phyloP scores from a whole-genome alignment of 2,797 vertebrate genomes.

The Amazona ochrocephala region DNA sequence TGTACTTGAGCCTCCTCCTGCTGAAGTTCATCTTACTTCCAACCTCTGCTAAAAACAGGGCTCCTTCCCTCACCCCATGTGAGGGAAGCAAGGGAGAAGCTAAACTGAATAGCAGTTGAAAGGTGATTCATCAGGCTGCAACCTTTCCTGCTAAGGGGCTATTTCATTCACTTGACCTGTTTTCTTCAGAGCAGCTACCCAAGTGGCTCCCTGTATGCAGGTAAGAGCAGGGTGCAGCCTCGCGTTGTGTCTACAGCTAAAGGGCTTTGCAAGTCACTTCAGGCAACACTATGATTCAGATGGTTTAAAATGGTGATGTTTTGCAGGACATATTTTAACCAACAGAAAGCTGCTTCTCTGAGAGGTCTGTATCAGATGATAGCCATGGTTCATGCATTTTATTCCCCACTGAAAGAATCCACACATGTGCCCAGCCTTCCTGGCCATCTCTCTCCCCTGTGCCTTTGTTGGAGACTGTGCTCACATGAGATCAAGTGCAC shows the following conservation, averaged over 20 bases:
- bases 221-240: background rate
- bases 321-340: background rate
- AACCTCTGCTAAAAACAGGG: background rate
- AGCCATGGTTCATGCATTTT: background rate
- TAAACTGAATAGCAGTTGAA: background rate
- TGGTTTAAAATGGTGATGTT: background rate
- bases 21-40: background rate
- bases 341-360: background rate
- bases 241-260: fast-evolving
- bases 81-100: background rate
- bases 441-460: background rate
- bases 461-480: background rate
- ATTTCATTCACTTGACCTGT: background rate
- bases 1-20: background rate
- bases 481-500: background rate
- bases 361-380: background rate
- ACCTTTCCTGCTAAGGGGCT: background rate
- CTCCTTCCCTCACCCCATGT: fast-evolving
- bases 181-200: background rate
- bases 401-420: background rate
- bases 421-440: background rate
- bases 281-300: background rate
- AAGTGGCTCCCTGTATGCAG: background rate
- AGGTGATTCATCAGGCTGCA: background rate
- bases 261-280: background rate